A percentile compares a stretch with the other conserved stretches of the same genome.
Evolutionary conservation across 1,140 invertebrate species (phyloP).

Genomic region (Psilanteris sp.): DNA sequence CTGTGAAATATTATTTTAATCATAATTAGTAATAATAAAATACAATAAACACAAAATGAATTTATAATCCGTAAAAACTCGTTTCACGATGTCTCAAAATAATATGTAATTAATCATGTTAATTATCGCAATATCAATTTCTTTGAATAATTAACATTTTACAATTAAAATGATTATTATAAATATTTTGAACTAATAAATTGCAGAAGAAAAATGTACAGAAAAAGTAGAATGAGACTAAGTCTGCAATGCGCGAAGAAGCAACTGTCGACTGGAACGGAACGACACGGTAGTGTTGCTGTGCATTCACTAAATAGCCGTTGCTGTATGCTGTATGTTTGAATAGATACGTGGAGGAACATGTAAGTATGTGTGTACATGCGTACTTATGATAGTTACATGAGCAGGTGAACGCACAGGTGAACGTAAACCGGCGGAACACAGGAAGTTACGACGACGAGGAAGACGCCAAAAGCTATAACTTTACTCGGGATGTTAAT

Average conservation of each 20-base stretch:
- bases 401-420: constrained; percentile 74
- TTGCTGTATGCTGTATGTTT: constrained; percentile 33
- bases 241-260: constrained; percentile 26
- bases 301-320: constrained; percentile 45
- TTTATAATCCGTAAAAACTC: too few relatives aligned
- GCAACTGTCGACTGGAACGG: constrained; percentile 45
- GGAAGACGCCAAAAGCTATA: constrained; percentile 10
- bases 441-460: constrained; percentile 73
- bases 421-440: constrained; percentile 73
- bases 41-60: not conserved
- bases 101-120: too few relatives aligned
- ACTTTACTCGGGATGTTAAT: constrained; percentile 40
- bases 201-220: not conserved
- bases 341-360: constrained; percentile 33
- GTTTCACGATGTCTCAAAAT: too few relatives aligned
- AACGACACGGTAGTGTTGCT: constrained; percentile 38
- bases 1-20: too few relatives aligned
- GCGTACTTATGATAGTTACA: constrained; percentile 66
- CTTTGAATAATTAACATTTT: too few relatives aligned
- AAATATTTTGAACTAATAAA: too few relatives aligned
- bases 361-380: constrained; percentile 39
- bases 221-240: constrained; percentile 18
- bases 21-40: not conserved
- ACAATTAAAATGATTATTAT: too few relatives aligned
- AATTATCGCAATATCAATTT: too few relatives aligned